phyloP scores from a whole-genome alignment of 2,113 vertebrate genomes.

The Muntiacus reevesi region DNA sequence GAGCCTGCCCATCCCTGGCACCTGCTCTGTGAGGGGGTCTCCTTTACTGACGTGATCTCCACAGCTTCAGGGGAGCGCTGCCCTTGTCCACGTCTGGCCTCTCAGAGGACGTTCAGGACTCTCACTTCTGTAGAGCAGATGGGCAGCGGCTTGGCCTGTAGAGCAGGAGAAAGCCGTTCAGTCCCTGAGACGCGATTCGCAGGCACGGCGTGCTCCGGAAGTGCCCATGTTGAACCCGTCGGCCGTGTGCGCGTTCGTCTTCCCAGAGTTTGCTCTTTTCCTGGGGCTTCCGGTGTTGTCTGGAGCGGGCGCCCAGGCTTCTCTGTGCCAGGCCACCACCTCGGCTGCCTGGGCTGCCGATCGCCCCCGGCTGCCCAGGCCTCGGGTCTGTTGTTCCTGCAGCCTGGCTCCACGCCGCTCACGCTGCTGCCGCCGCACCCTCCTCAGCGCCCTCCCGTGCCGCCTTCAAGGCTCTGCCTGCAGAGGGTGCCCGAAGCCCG shows the following conservation, averaged over 20 bases:
- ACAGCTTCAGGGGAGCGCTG: neutral
- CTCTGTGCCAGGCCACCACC: neutral
- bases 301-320: neutral
- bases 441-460: neutral
- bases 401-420: neutral
- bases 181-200: neutral
- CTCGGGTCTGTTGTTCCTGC: neutral
- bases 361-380: neutral
- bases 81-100: neutral
- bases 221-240: neutral
- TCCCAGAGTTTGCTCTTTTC: neutral
- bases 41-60: neutral
- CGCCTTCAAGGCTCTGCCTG: neutral
- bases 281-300: neutral
- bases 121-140: neutral
- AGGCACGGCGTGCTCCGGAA: neutral
- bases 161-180: neutral
- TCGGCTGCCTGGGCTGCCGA: neutral
- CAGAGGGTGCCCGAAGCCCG: neutral
- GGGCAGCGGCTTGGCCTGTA: neutral
- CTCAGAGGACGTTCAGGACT: neutral
- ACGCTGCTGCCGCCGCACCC: neutral
- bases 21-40: neutral
- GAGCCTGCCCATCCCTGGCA: neutral
- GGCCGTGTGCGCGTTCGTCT: neutral